Evolutionary conservation across 2,113 vertebrate species (phyloP), one percentile per base, ranked within the genome.

Genomic region (Hippocampus barbouri): DNA sequence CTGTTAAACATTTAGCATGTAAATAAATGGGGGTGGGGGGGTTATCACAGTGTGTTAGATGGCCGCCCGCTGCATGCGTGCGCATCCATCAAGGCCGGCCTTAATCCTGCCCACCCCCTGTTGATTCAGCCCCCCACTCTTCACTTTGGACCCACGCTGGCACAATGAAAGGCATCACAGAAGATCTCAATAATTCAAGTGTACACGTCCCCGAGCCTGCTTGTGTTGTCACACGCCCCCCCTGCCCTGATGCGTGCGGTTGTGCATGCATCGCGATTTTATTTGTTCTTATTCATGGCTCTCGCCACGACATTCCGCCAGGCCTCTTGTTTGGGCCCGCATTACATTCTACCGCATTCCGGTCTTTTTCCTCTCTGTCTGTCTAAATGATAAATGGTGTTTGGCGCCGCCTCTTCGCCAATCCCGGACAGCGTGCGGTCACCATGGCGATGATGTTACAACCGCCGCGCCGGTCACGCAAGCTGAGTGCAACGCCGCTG

Each of bases 161-260:
- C 79, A 81, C 80, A 76, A 85, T 15, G 72, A 77, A 74, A 85
- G 85, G 79, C 75, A 38, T 85, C 85, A 80, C 75, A 47, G 57
- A 78, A 77, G 56, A 70, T 74, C 79, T 91, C 69, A 90, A 91
- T 90, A 88, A 90, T 91, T 88, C 34, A 91, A 51, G 70, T 1
- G 70, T 79, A 84, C 86, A 84, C 82, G 81, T 83, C 77, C 77
- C 63, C 73, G 8, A 73, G 76, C 77, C 49, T 40, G 1, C 2
- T 82, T 87, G 80, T 81, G 71, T 81, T 84, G 72, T 78, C 8
- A 64, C 73, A 61, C 12, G 77, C 75, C 73, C 34, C 43, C 62
- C 30, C 20, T 21, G 21, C 40, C 62, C 61, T 18, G 18, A 63
- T 30, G 23, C 69, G 66, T 21, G n/a, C 2, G 1, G 10, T 73